phyloP scores from a whole-genome alignment of 92 coral and sea anemone genomes.

The Epizoanthus fatuus region DNA sequence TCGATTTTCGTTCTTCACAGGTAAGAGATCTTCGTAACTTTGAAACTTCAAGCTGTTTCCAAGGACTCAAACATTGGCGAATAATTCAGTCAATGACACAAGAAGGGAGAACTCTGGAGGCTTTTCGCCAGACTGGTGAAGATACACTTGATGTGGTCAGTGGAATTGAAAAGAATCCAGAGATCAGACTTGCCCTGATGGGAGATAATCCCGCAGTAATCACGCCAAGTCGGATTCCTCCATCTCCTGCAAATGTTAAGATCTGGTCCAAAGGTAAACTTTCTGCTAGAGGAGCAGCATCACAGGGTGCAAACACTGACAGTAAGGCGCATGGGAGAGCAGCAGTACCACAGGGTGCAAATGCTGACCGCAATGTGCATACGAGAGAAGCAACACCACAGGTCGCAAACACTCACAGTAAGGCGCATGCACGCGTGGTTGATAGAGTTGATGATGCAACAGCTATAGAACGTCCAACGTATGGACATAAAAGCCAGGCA shows the following conservation, averaged over 20 bases:
- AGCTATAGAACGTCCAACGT: not conserved
- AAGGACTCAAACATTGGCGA: constrained; percentile 85
- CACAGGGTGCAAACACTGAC: not conserved
- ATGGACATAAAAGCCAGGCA: not conserved
- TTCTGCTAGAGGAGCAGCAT: not conserved
- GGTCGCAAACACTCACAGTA: not conserved
- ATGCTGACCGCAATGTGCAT: no score
- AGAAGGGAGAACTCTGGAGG: constrained; percentile 56
- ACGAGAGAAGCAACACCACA: no score
- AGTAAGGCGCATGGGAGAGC: not conserved
- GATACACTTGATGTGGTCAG: constrained; percentile 54
- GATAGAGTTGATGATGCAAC: not conserved
- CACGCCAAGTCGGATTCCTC: constrained; percentile 85
- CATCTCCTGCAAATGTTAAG: constrained; percentile 68
- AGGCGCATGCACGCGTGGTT: not conserved
- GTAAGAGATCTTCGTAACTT: constrained; percentile 73
- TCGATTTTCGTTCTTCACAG: constrained; percentile 33
- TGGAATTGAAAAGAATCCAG: constrained; percentile 65
- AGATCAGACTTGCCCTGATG: constrained; percentile 83
- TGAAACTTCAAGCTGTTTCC: constrained; percentile 73
- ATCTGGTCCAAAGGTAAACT: constrained; percentile 78
- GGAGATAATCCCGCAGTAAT: constrained; percentile 75
- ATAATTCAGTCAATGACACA: constrained; percentile 63
- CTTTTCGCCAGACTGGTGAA: constrained; percentile 64
- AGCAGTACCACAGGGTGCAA: not conserved